Evolutionary conservation across 2,797 vertebrate species (phyloP).

Genomic region (Acomys russatus): DNA sequence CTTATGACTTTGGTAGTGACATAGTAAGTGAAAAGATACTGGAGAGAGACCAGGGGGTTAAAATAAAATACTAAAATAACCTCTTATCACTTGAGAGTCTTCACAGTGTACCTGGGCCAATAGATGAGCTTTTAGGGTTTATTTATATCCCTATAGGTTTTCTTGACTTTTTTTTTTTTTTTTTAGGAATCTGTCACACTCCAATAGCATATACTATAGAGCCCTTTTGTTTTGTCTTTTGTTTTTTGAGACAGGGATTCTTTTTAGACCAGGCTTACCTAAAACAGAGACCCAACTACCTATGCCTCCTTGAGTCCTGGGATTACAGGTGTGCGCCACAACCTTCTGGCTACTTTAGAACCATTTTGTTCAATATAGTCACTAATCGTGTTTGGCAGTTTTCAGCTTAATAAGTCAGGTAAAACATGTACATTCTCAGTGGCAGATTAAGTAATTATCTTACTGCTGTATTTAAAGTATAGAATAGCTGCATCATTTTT

Average conservation of each 20-base stretch:
- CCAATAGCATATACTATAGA: not conserved
- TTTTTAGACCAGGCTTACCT: too few species aligned
- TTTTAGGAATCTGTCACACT: not conserved
- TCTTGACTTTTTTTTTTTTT: constrained; percentile 18
- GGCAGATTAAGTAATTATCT: not conserved
- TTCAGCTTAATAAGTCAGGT: not conserved
- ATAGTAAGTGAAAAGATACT: not conserved
- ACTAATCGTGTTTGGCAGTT: not conserved
- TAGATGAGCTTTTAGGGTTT: not conserved
- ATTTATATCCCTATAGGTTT: not conserved
- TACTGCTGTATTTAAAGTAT: not conserved
- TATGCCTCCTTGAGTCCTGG: too few species aligned
- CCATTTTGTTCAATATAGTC: not conserved
- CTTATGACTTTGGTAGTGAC: not conserved
- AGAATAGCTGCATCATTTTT: not conserved
- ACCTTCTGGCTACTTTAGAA: too few species aligned
- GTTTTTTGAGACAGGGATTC: too few species aligned
- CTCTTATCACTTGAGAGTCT: not conserved
- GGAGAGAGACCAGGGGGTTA: not conserved
- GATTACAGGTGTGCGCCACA: too few species aligned
- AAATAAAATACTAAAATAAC: not conserved
- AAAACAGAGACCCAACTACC: too few species aligned
- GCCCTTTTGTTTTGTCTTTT: not conserved
- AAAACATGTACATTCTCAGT: not conserved
- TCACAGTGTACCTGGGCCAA: not conserved